A percentile compares a stretch with the other conserved stretches of the same genome.
phyloP scores from a whole-genome alignment of 2,113 vertebrate genomes.

The Seriola rivoliana region DNA sequence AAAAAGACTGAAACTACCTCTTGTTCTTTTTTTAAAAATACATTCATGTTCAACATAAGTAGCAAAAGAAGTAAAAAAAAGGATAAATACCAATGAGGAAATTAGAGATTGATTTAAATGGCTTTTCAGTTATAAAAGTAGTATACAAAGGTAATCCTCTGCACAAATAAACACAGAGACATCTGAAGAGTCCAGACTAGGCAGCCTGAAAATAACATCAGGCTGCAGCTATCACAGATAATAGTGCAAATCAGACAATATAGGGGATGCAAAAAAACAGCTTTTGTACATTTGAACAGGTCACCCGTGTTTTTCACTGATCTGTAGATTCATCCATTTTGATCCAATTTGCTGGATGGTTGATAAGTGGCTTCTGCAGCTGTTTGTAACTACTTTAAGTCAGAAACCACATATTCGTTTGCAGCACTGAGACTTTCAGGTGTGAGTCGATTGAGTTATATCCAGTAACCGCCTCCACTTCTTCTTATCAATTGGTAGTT shows the following conservation, averaged over 20 bases:
- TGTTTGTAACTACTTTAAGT: too few species aligned
- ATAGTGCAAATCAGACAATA: neutral
- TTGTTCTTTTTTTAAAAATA: neutral
- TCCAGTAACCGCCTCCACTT: neutral
- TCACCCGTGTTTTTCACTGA: too few species aligned
- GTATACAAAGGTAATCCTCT: neutral
- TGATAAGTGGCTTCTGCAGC: too few species aligned
- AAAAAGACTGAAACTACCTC: constrained; percentile 9
- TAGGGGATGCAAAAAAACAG: neutral
- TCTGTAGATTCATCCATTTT: too few species aligned
- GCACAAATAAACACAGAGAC: constrained; percentile 19
- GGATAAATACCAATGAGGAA: neutral
- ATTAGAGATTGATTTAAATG: constrained; percentile 21
- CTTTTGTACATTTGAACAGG: constrained; percentile 1
- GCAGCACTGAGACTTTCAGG: neutral
- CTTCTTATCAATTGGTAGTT: neutral
- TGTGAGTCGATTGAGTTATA: neutral
- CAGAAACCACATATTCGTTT: neutral
- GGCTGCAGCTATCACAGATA: neutral
- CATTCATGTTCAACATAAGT: constrained; percentile 25
- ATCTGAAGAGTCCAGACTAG: neutral
- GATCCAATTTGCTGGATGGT: too few species aligned
- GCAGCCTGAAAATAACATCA: neutral
- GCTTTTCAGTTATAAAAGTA: constrained; percentile 28
- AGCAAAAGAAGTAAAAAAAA: neutral